Evolutionary conservation across 2,888 invertebrate species (phyloP).

Genomic region (Sceliomorpha sp.): DNA sequence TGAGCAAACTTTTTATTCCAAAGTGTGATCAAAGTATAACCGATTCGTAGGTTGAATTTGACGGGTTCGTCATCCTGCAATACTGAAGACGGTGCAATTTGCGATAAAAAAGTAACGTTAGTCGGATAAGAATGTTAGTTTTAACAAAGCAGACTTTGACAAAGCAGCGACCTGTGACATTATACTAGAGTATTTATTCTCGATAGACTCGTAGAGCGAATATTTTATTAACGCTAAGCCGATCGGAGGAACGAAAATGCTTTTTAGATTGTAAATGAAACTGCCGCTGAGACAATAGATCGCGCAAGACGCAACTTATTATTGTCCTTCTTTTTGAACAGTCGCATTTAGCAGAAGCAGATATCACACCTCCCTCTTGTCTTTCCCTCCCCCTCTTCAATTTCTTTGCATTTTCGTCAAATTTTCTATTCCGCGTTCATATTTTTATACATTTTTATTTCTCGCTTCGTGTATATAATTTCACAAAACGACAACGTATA

Average conservation of each 20-base stretch:
- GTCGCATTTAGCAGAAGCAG: conserved; percentile 20
- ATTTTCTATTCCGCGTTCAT: conserved; percentile 35
- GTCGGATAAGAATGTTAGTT: conserved; percentile 46
- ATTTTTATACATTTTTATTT: conserved; percentile 58
- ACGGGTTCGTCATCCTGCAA: conserved; percentile 40
- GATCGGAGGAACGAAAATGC: conserved; percentile 63
- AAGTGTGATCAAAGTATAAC: not conserved
- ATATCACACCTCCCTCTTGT: too few relatives aligned
- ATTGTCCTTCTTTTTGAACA: conserved; percentile 13
- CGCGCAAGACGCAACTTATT: conserved; percentile 36
- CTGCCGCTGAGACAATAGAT: conserved; percentile 70
- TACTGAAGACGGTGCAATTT: conserved; percentile 61
- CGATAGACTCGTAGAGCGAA: conserved; percentile 64
- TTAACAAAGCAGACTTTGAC: conserved; percentile 55
- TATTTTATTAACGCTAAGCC: conserved; percentile 68
- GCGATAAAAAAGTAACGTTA: conserved; percentile 43
- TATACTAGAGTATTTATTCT: conserved; percentile 75
- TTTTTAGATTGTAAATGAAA: conserved; percentile 63
- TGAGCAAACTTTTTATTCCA: too few relatives aligned
- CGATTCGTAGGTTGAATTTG: conserved; percentile 33
- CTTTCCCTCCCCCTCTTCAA: conserved; percentile 2
- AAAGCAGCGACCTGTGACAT: conserved; percentile 75
- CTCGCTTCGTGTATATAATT: conserved; percentile 53
- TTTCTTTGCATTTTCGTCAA: conserved; percentile 34
- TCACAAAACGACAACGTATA: conserved; percentile 12